Evolutionary conservation across 2,113 vertebrate genomes (phyloP).

Genomic region (Sterrhoptilus dennistouni): DNA sequence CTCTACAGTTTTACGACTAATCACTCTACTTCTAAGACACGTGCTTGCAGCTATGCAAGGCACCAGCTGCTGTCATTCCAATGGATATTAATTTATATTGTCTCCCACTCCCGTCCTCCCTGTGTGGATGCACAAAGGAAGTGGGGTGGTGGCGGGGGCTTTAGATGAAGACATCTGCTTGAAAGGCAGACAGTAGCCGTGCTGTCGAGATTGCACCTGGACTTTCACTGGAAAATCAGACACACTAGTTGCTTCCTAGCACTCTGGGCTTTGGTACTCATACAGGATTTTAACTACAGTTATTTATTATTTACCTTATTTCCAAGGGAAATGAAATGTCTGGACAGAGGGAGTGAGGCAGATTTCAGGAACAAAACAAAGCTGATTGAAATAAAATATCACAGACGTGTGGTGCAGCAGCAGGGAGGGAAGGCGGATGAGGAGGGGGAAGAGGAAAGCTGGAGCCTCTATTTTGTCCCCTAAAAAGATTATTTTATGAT

Average conservation of each 20-base stretch:
- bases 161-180: slow-evolving; percentile 76
- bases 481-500: not conserved
- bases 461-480: not conserved
- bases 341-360: not conserved
- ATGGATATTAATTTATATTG: slow-evolving; percentile 81
- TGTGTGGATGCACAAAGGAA: slow-evolving; percentile 50
- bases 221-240: slow-evolving; percentile 52
- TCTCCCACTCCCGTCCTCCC: slow-evolving; percentile 63
- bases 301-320: slow-evolving; percentile 12
- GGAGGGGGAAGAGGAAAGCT: not conserved
- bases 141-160: slow-evolving; percentile 34
- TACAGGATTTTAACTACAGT: not conserved
- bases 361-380: slow-evolving; percentile 20
- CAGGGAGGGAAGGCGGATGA: too few species aligned
- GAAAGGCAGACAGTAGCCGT: slow-evolving; percentile 52
- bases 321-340: slow-evolving; percentile 14
- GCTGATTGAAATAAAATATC: slow-evolving; percentile 22
- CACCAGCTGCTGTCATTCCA: slow-evolving; percentile 81
- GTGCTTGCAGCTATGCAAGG: slow-evolving; percentile 71
- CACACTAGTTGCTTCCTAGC: slow-evolving; percentile 65
- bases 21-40: slow-evolving; percentile 72
- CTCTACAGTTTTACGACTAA: slow-evolving; percentile 54
- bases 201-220: slow-evolving; percentile 69
- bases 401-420: not conserved
- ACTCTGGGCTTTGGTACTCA: slow-evolving; percentile 27